Conservation (phyloP, 2,797 vertebrate genomes). For the Cynopterus sphinx region DNA sequence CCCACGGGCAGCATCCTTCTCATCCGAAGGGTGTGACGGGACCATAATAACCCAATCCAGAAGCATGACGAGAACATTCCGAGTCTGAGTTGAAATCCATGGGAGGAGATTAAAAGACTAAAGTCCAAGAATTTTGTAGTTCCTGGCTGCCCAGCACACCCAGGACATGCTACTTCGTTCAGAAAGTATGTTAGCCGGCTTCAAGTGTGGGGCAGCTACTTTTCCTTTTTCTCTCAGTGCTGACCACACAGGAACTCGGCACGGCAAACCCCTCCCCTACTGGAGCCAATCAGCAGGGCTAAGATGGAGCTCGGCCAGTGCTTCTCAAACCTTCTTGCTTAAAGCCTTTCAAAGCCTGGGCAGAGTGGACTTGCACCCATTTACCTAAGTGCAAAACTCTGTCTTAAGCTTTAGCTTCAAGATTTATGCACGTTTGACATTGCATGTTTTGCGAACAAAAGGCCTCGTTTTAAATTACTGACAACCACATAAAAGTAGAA, state of each 20-base stretch:
- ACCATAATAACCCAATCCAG: neutral
- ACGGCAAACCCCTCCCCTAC: neutral
- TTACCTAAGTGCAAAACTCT: neutral
- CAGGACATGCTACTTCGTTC: neutral
- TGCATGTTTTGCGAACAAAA: slow-evolving; percentile 2
- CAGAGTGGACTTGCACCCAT: neutral
- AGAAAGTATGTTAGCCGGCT: neutral
- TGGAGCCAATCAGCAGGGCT: neutral
- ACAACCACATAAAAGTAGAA: neutral
- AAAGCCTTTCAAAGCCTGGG: neutral
- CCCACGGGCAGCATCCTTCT: neutral
- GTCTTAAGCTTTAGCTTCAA: neutral
- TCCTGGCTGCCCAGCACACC: neutral
- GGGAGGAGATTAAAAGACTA: neutral
- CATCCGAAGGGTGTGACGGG: neutral
- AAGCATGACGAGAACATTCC: neutral
- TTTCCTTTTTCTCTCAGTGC: neutral
- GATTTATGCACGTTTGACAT: neutral
- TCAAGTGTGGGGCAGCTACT: neutral
- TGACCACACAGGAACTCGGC: neutral
- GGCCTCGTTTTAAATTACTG: slow-evolving; percentile 28
- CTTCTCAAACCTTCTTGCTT: slow-evolving; percentile 8
- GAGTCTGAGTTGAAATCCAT: neutral
- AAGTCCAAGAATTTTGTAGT: neutral
- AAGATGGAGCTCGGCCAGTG: neutral